Evolutionary conservation across 1,140 invertebrate genomes (phyloP), one percentile per base, ranked within the genome.

Genomic region (Cotesia vestalis): DNA sequence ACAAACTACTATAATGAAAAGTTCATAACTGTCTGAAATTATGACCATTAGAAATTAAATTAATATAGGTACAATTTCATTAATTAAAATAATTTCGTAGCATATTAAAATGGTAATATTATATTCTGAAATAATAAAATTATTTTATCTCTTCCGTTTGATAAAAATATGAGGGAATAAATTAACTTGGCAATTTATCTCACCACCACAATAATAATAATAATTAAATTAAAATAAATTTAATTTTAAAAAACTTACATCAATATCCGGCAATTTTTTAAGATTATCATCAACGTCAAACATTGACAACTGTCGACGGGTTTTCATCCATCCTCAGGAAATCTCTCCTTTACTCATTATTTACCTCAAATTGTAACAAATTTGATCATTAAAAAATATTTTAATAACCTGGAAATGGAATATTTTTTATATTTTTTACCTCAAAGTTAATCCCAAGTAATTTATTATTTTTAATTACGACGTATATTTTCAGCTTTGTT

Each of bases 291-390:
- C 71, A 11, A 82, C 81, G 12, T 81, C 83, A 34, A 80, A 86
- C 80, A 87, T 81, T 4, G 83, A 76, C 14, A 85, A 53, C 67
- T 86, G 73, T 34, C 83, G 79, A 5, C 82, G 81, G 5, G 79
- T 76, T 74, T 79, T 80, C 86, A 86, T 87, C 38, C 85, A 87
- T 0, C 81, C 83, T 12, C 86, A 84, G 71, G 85, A 87, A 76
- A 84, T 85, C 9, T 72, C 76, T 69, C 75, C 81, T 78, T n/a
- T 81, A 78, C 80, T 83, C 81, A 79, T 76, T 82, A 66, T 63
- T 82, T 80, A 83, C 81, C 60, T 3, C 69, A 82, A 76, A 52
- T 17, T 64, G 40, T 36, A 38, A 59, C 8, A 55, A 36, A 69
- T 36, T 14, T 6, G 8, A 3, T 5, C n/a, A 57, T 14, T 20